These are phyloP conservation scores for Sialis fuliginosa DNA, from an alignment of 2,888 invertebrate species.

Conservation along the genomic window DNA sequence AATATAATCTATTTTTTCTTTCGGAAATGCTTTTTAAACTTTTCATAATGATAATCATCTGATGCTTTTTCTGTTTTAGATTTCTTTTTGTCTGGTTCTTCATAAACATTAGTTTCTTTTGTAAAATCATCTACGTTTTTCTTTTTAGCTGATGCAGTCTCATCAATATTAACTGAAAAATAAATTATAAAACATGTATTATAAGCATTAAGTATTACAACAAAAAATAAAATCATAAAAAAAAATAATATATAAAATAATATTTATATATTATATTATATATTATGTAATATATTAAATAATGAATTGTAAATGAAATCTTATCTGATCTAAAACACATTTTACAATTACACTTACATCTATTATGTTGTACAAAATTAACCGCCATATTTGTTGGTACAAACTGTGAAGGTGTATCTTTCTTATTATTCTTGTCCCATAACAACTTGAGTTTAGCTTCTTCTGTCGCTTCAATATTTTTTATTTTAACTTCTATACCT, in stretches of 20 bases:
- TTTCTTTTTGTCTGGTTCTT: conserved; percentile 35
- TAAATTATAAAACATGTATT: conserved; percentile 8
- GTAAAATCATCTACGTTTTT: conserved; percentile 37
- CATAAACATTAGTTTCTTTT: conserved; percentile 25
- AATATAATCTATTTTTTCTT: conserved; percentile 31
- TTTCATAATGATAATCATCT: conserved; percentile 93
- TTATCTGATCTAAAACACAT: not conserved
- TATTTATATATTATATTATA: too few relatives aligned
- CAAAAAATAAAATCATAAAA: not conserved
- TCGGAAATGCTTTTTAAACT: conserved; percentile 89
- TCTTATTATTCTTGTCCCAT: conserved; percentile 77
- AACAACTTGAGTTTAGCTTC: conserved; percentile 88
- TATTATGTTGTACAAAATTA: conserved; percentile 93
- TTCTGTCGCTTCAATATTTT: conserved; percentile 97
- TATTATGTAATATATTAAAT: too few relatives aligned
- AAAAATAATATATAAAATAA: not conserved
- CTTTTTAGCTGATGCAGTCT: conserved; percentile 37
- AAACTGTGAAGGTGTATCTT: conserved; percentile 85
- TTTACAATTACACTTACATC: conserved; percentile 45
- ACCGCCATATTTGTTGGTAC: conserved; percentile 97
- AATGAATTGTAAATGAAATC: not conserved
- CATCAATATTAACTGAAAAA: conserved; percentile 69
- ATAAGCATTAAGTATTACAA: not conserved
- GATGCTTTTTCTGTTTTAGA: conserved; percentile 79
- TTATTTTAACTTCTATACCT: conserved; percentile 97